phyloP scores from a whole-genome alignment of 2,888 invertebrate genomes.

The Abrostola triplasia region DNA sequence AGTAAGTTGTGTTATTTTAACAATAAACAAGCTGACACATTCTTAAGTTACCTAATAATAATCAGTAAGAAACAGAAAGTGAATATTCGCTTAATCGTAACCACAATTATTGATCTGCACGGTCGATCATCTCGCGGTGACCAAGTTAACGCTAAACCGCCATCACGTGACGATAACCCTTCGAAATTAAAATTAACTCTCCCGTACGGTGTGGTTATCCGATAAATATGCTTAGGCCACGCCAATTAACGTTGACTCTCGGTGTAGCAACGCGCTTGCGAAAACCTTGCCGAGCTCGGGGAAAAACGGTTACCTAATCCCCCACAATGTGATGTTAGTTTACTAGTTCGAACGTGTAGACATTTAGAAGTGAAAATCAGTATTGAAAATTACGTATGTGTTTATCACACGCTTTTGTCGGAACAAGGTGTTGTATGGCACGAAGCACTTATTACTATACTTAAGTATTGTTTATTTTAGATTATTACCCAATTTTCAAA shows the following conservation, averaged over 20 bases:
- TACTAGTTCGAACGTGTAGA: slow-evolving; percentile 44
- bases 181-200: slow-evolving; percentile 62
- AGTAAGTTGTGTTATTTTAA: slow-evolving; percentile 12
- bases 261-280: slow-evolving; percentile 81
- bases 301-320: slow-evolving; percentile 80
- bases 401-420: slow-evolving; percentile 52
- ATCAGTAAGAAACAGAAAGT: slow-evolving; percentile 43
- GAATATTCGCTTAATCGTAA: slow-evolving; percentile 59
- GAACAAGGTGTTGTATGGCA: background rate
- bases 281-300: slow-evolving; percentile 73
- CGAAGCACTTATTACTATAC: too few species aligned
- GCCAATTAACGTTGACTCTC: slow-evolving; percentile 68
- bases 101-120: slow-evolving; percentile 64
- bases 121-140: slow-evolving; percentile 58
- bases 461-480: too few species aligned
- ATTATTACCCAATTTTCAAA: too few species aligned
- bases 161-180: slow-evolving; percentile 65
- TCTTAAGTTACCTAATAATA: slow-evolving; percentile 26
- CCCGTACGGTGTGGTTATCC: slow-evolving; percentile 44
- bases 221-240: slow-evolving; percentile 63
- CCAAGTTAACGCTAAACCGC: slow-evolving; percentile 47
- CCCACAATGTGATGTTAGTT: slow-evolving; percentile 69
- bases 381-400: slow-evolving; percentile 46
- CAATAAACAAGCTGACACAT: slow-evolving; percentile 6
- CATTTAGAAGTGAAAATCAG: slow-evolving; percentile 51